Evolutionary conservation across 2,797 vertebrate genomes (phyloP).

Genomic region (Tarsius wallacei): DNA sequence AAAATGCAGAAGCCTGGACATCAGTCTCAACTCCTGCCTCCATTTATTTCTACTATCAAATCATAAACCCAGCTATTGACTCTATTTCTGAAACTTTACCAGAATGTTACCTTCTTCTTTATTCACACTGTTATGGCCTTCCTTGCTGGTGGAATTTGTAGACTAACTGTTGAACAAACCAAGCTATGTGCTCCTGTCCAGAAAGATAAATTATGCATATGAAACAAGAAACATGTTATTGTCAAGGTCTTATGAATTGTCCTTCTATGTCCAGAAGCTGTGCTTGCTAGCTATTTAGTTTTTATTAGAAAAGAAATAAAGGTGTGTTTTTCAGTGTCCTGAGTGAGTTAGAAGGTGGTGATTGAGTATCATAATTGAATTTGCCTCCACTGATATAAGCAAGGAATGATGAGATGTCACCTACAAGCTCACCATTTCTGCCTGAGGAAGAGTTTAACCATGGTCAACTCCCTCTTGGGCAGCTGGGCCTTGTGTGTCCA

Average conservation of each 20-base stretch:
- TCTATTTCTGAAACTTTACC: not conserved
- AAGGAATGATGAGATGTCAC: not conserved
- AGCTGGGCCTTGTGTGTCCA: not conserved
- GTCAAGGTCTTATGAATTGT: not conserved
- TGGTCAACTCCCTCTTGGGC: not conserved
- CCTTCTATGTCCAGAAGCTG: not conserved
- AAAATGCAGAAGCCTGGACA: not conserved
- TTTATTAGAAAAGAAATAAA: not conserved
- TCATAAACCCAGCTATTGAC: constrained; percentile 38
- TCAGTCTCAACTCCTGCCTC: not conserved
- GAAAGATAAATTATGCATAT: constrained; percentile 30
- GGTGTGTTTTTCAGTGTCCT: not conserved
- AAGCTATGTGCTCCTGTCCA: not conserved
- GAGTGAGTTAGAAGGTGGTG: constrained; percentile 11
- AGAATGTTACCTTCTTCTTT: not conserved
- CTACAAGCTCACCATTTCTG: not conserved
- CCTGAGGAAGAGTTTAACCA: not conserved
- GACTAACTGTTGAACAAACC: not conserved
- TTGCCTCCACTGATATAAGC: not conserved
- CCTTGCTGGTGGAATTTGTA: not conserved
- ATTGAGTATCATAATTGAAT: not conserved
- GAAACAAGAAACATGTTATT: not conserved
- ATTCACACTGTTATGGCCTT: not conserved
- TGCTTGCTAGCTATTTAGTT: not conserved
- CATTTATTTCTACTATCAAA: constrained; percentile 24